Percentiles rank a stretch among this genome's conserved stretches.
phyloP scores from a whole-genome alignment of 2,888 invertebrate species.

The Lepetodrilus schrolli region DNA sequence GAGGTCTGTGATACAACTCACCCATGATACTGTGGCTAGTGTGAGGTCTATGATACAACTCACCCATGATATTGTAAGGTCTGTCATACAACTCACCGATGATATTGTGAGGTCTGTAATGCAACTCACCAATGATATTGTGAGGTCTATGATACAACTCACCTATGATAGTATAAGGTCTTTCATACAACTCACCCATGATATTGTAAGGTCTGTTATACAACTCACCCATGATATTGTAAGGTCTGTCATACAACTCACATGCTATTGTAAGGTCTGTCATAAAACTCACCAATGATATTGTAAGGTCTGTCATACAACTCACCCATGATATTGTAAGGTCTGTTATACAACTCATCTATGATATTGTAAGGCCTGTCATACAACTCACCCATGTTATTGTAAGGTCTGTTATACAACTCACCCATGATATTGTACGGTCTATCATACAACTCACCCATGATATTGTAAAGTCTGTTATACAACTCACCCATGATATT shows the following conservation, averaged over 20 bases:
- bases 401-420: background rate
- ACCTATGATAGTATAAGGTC: background rate
- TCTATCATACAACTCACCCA: background rate
- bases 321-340: background rate
- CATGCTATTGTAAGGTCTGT: slow-evolving; percentile 79
- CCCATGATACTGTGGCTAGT: slow-evolving; percentile 73
- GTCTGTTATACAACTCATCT: background rate
- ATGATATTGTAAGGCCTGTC: background rate
- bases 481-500: background rate
- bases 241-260: slow-evolving; percentile 55
- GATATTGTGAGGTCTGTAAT: background rate
- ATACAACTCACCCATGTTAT: background rate
- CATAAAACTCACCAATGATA: slow-evolving; percentile 73
- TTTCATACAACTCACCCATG: no score
- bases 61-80: background rate
- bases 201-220: background rate
- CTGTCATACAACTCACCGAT: background rate
- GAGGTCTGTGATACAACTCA: slow-evolving; percentile 67
- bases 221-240: background rate
- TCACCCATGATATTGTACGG: background rate
- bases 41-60: slow-evolving; percentile 80
- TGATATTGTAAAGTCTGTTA: background rate
- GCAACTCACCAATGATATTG: background rate
- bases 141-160: background rate
- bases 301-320: slow-evolving; percentile 79